phyloP scores from a whole-genome alignment of 2,888 invertebrate species.

The Zaprionus obscuricornis region DNA sequence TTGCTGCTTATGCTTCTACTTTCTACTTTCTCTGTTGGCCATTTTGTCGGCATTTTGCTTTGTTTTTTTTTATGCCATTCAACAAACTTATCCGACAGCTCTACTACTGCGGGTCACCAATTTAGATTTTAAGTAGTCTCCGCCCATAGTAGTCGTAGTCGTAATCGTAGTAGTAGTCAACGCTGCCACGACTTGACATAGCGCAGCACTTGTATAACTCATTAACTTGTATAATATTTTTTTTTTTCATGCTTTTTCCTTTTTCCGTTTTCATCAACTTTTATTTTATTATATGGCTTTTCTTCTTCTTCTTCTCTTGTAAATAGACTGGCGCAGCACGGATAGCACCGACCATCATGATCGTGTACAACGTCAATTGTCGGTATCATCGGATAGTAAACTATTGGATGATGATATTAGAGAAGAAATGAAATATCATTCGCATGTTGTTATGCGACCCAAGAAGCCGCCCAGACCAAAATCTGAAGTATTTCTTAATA shows the following conservation, averaged over 20 bases:
- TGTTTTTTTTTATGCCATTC: too few species aligned
- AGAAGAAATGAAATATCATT: slow-evolving; percentile 87
- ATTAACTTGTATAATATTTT: slow-evolving; percentile 56
- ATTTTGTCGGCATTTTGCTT: too few species aligned
- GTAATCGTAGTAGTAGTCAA: slow-evolving; percentile 27
- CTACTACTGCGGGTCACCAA: slow-evolving; percentile 40
- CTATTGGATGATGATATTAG: slow-evolving; percentile 94
- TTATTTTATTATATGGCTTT: slow-evolving; percentile 27
- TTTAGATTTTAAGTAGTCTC: slow-evolving; percentile 55
- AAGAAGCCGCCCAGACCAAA: slow-evolving; percentile 97
- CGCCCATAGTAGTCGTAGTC: too few species aligned
- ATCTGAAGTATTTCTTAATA: slow-evolving; percentile 96
- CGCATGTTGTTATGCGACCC: slow-evolving; percentile 93
- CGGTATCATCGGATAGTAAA: slow-evolving; percentile 96
- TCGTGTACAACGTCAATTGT: slow-evolving; percentile 94
- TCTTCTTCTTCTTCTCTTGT: slow-evolving; percentile 40
- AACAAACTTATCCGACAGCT: too few species aligned
- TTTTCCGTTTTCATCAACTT: background rate
- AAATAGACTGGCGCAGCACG: slow-evolving; percentile 89
- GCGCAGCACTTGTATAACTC: slow-evolving; percentile 58
- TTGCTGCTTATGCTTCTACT: too few species aligned
- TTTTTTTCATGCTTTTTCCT: slow-evolving; percentile 4
- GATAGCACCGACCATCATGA: slow-evolving; percentile 89
- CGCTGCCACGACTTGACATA: slow-evolving; percentile 5
- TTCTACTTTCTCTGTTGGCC: too few species aligned